Percentiles rank a stretch among this genome's conserved stretches.
Evolutionary conservation across 30 jellyfish, hydroid and myxozoan species (phyloP).

Genomic region (Nemopilema nomurai): DNA sequence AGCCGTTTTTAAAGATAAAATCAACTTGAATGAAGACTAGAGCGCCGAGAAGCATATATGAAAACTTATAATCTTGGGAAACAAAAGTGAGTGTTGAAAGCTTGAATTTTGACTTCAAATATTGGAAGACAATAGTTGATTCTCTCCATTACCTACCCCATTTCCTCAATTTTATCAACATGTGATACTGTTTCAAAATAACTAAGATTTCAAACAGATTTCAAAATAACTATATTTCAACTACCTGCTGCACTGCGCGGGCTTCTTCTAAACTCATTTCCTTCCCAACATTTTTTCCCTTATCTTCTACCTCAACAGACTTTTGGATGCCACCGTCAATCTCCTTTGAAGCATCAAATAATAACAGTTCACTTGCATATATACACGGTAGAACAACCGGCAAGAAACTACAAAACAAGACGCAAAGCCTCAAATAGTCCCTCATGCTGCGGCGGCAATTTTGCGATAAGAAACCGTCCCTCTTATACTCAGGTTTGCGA

Average conservation of each 20-base stretch:
- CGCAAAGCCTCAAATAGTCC: slow-evolving; percentile 19
- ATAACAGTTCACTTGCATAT: slow-evolving; percentile 60
- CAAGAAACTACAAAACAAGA: slow-evolving; percentile 39
- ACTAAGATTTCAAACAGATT: no score
- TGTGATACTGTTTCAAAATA: no score
- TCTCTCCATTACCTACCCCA: no score
- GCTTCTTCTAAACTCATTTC: slow-evolving; percentile 9
- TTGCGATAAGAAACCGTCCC: neutral
- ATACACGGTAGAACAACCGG: slow-evolving; percentile 72
- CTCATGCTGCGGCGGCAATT: slow-evolving; percentile 2
- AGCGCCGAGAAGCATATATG: no score
- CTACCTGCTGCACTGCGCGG: neutral
- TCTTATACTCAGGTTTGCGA: no score
- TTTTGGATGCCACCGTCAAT: slow-evolving; percentile 23
- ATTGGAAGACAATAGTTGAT: no score
- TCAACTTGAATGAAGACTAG: no score
- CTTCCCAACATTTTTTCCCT: neutral
- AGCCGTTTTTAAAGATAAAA: no score
- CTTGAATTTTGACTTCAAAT: no score
- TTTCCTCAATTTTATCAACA: no score
- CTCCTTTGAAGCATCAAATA: slow-evolving; percentile 33
- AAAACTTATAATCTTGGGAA: no score
- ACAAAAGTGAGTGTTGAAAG: no score
- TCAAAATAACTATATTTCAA: neutral
- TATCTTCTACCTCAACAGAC: slow-evolving; percentile 4